Conservation (phyloP, 1,140 invertebrate genomes). For the Lanistes nyassanus region DNA sequence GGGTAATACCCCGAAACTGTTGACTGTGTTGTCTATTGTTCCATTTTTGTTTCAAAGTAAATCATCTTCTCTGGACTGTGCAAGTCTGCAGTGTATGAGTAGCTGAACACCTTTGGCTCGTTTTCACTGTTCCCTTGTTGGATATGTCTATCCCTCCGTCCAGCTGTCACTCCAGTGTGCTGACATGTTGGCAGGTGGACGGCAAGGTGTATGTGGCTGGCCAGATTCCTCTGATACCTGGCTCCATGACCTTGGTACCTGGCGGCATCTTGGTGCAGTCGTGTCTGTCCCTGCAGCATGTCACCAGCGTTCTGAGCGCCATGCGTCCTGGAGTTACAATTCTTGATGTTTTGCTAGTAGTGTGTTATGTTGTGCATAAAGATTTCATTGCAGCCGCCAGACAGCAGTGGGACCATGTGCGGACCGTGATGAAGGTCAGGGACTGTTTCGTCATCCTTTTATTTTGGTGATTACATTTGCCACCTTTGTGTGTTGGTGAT, state of each 20-base stretch:
- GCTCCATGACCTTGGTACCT: conserved; percentile 79
- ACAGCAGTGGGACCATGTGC: conserved; percentile 65
- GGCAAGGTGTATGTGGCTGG: conserved; percentile 88
- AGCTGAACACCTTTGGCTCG: too few relatives aligned
- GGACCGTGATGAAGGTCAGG: neutral
- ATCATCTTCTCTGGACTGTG: too few relatives aligned
- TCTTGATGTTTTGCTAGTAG: conserved; percentile 73
- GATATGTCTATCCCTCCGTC: too few relatives aligned
- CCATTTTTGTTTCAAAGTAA: too few relatives aligned
- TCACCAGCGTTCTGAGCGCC: conserved; percentile 81
- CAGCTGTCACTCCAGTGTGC: too few relatives aligned
- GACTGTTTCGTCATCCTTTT: too few relatives aligned
- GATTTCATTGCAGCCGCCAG: conserved; percentile 51
- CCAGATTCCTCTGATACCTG: conserved; percentile 90
- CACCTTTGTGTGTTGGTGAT: too few relatives aligned
- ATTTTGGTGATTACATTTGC: too few relatives aligned
- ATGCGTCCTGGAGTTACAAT: conserved; percentile 80
- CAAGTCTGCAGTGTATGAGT: too few relatives aligned
- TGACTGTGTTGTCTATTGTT: too few relatives aligned
- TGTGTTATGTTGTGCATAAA: conserved; percentile 60
- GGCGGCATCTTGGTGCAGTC: conserved; percentile 82
- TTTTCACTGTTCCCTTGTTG: too few relatives aligned
- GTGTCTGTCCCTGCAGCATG: conserved; percentile 83
- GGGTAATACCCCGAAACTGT: too few relatives aligned
- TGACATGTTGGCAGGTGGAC: conserved; percentile 72